phyloP scores from a whole-genome alignment of 1,140 invertebrate genomes.

The Oncopeltus fasciatus region DNA sequence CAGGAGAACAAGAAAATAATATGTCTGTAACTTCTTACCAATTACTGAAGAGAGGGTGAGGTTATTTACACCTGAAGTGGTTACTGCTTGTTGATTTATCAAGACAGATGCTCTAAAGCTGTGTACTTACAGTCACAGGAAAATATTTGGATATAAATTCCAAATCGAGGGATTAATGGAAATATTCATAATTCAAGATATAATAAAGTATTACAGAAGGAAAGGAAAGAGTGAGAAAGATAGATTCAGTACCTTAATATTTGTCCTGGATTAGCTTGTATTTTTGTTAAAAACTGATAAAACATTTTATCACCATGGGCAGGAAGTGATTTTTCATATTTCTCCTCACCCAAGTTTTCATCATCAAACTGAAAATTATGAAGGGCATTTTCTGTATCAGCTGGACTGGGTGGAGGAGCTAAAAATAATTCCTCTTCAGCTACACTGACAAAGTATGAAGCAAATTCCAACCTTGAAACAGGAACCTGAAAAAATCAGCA shows the following conservation, averaged over 20 bases:
- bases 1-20: too few species aligned
- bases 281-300: conserved; percentile 56
- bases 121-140: too few species aligned
- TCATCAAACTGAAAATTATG: conserved; percentile 26
- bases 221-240: too few species aligned
- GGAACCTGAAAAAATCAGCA: conserved; percentile 22
- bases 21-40: too few species aligned
- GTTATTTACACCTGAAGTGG: too few species aligned
- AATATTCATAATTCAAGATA: too few species aligned
- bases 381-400: conserved; percentile 44
- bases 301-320: conserved; percentile 67
- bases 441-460: conserved; percentile 42
- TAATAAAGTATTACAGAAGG: too few species aligned
- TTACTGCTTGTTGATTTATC: too few species aligned
- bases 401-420: conserved; percentile 14
- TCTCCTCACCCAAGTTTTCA: conserved; percentile 32
- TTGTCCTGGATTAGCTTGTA: conserved; percentile 64
- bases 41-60: too few species aligned
- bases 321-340: conserved; percentile 62
- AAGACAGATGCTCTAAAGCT: too few species aligned
- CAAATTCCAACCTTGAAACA: conserved; percentile 29
- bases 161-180: not conserved
- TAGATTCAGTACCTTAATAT: conserved; percentile 49
- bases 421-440: conserved; percentile 35
- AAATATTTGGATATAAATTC: not conserved